Evolutionary conservation across 1,140 invertebrate genomes (phyloP).

Genomic region (Papilio dardanus): DNA sequence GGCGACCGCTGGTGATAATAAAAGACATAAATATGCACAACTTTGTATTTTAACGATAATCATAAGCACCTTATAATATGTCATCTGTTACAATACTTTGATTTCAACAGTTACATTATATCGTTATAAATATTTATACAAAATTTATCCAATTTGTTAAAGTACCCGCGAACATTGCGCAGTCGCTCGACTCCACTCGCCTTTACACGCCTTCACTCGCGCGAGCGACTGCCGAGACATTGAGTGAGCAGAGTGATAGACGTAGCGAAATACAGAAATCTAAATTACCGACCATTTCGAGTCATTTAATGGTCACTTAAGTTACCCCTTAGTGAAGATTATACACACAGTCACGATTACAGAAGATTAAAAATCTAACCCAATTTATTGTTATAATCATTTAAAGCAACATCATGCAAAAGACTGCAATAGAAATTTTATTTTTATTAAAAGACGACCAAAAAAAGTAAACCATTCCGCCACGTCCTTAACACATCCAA

Average conservation of each 20-base stretch:
- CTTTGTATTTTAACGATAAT: slow-evolving; percentile 82
- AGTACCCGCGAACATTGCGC: slow-evolving; percentile 72
- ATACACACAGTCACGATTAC: not conserved
- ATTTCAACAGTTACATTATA: slow-evolving; percentile 80
- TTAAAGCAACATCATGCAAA: not conserved
- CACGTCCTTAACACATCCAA: not conserved
- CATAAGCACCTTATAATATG: slow-evolving; percentile 82
- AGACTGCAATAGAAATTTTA: not conserved
- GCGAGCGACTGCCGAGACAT: slow-evolving; percentile 38
- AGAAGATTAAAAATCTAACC: not conserved
- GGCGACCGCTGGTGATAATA: too few species aligned
- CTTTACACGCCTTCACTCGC: slow-evolving; percentile 32
- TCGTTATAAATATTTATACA: slow-evolving; percentile 82
- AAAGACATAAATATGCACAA: slow-evolving; percentile 77
- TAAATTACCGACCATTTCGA: too few species aligned
- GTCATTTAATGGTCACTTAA: not conserved
- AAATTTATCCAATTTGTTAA: slow-evolving; percentile 77
- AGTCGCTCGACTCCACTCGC: slow-evolving; percentile 47
- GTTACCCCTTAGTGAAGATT: not conserved
- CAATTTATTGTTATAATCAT: not conserved
- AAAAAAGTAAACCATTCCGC: not conserved
- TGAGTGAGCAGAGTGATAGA: not conserved
- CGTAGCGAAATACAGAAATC: not conserved
- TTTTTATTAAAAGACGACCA: not conserved
- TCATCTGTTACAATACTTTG: slow-evolving; percentile 79